Evolutionary conservation across 2,797 vertebrate genomes (phyloP).

Genomic region (Monodelphis domestica): DNA sequence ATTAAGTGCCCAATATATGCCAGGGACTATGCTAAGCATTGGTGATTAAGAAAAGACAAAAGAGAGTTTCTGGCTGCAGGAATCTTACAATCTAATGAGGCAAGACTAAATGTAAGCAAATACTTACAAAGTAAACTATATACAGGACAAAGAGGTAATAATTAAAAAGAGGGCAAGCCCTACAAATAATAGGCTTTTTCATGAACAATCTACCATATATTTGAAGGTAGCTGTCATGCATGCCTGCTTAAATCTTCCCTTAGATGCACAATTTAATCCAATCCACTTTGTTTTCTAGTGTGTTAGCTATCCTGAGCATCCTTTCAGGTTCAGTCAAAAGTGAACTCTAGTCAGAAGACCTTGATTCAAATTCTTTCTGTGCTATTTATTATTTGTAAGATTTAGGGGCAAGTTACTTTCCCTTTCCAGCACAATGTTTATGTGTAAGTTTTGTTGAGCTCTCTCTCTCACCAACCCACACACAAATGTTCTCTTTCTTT

Average conservation of each 20-base stretch:
- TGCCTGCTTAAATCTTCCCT: not conserved
- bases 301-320: no score
- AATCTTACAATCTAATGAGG: not conserved
- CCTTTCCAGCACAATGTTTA: not conserved
- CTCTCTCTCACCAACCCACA: not conserved
- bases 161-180: no score
- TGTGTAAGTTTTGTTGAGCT: not conserved
- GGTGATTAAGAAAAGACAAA: not conserved
- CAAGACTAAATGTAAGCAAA: not conserved
- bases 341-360: not conserved
- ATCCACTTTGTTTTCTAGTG: not conserved
- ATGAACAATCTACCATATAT: not conserved
- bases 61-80: not conserved
- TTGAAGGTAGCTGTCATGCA: not conserved
- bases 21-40: not conserved
- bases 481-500: not conserved
- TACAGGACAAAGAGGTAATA: not conserved
- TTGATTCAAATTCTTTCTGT: not conserved
- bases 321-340: not conserved
- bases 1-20: not conserved
- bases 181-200: no score
- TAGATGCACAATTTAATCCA: not conserved
- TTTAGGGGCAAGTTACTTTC: not conserved
- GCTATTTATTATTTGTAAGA: not conserved
- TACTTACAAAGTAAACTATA: not conserved